Evolutionary conservation across 2,797 vertebrate genomes (phyloP), one percentile per base, ranked within the genome.

Genomic region (Hephaestus fuliginosus): DNA sequence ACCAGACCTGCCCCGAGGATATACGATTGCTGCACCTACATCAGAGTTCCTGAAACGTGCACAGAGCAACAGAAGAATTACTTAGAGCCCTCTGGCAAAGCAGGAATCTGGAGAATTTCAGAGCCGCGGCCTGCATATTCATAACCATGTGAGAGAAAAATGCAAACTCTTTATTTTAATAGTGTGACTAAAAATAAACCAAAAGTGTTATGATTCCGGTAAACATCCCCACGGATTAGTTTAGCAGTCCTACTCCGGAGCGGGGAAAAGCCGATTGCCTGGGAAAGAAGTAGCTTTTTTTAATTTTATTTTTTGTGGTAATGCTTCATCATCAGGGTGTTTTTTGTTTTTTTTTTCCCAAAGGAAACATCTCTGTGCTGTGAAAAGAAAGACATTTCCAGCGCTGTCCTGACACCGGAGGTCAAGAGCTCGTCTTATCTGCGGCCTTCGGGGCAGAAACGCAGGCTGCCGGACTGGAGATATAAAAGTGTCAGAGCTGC

Each of bases 341-440:
- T 76, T 71, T 44, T 39, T 39, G 1, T 58, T 91, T 90, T 88
- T 90, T 74, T 73, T 44, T 39, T 39, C 7, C 58, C 43, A 70
- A 80, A 92, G 91, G 91, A 93, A 94, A 88, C 52, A 46, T 80
- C 17, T 44, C 55, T 51, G 56, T 7, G 10, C 58, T 63, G 60
- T 64, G 81, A 55, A 68, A 70, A 84, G 69, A 85, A 86, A 80
- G 82, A 69, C 10, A 46, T 82, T 81, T 84, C 86, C 83, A 78
- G 68, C 7, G 46, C 76, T 17, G 60, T 49, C 48, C 64, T 84
- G 84, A 91, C 70, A 28, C 88, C 82, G 84, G 41, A 79, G 86
- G 82, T 92, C 87, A 88, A 63, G 66, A 83, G 77, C 74, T 80
- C 70, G 57, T 81, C 74, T 91, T 92, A 92, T 94, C 91, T 85